A percentile compares a stretch with the other conserved stretches of the same genome.
phyloP scores from a whole-genome alignment of 2,797 vertebrate genomes.

The Lemur catta region DNA sequence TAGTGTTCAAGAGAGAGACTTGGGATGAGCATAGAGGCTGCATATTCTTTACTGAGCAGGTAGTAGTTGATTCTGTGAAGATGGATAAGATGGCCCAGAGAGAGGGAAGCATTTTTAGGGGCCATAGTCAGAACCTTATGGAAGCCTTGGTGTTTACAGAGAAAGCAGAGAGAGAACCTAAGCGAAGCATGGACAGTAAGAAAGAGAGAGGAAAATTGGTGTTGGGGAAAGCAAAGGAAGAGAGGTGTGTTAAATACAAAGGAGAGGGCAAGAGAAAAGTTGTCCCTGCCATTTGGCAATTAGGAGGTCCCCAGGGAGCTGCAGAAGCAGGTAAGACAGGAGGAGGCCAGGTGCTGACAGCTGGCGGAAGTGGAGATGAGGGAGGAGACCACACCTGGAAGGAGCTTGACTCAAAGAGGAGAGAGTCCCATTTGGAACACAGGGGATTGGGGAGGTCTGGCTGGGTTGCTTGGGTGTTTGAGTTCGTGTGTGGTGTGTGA shows the following conservation, averaged over 20 bases:
- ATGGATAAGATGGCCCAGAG: not conserved
- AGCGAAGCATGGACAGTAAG: not conserved
- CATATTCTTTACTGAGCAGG: not conserved
- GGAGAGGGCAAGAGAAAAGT: no score
- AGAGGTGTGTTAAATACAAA: not conserved
- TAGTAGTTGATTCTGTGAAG: not conserved
- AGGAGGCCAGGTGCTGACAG: no score
- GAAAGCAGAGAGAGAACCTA: not conserved
- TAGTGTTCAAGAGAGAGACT: not conserved
- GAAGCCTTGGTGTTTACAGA: not conserved
- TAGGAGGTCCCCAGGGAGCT: not conserved
- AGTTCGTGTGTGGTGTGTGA: not conserved
- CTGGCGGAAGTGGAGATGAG: not conserved
- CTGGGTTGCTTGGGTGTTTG: not conserved
- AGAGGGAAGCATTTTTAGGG: not conserved
- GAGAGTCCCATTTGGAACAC: not conserved
- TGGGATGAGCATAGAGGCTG: not conserved
- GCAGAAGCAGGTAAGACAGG: not conserved
- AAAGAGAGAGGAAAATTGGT: not conserved
- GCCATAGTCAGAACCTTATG: not conserved
- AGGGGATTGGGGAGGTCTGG: not conserved
- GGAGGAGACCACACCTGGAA: not conserved
- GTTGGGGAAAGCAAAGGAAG: not conserved
- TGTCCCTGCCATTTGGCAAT: not conserved
- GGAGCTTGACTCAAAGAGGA: not conserved